Conservation (phyloP, 2,888 invertebrate species). For the Rosalia funebris region DNA sequence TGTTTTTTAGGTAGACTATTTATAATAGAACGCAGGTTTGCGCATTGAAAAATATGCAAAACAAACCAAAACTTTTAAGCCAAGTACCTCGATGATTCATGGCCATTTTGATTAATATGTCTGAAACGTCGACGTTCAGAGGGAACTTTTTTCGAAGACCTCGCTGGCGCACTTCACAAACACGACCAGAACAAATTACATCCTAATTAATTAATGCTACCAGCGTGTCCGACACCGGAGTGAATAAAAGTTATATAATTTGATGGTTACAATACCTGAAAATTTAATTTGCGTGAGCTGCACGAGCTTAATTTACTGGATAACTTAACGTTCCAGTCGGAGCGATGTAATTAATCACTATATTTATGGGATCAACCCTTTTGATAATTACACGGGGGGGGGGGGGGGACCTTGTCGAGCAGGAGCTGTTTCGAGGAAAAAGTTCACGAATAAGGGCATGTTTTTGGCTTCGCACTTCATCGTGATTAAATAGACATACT, state of each 20-base stretch:
- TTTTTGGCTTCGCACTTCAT: background rate
- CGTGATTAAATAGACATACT: no score
- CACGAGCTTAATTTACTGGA: slow-evolving; percentile 33
- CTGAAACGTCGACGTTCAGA: background rate
- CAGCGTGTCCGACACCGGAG: background rate
- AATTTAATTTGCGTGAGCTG: slow-evolving; percentile 33
- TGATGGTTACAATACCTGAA: slow-evolving; percentile 22
- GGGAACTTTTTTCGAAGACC: background rate
- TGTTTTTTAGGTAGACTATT: no score
- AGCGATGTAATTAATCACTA: slow-evolving; percentile 33
- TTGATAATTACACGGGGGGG: slow-evolving; percentile 12
- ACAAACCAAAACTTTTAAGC: no score
- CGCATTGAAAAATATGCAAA: no score
- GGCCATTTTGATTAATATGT: background rate
- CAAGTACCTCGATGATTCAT: no score
- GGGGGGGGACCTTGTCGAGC: background rate
- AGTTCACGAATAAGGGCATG: slow-evolving; percentile 2
- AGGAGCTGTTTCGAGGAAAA: background rate
- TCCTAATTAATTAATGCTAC: slow-evolving; percentile 1
- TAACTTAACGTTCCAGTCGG: slow-evolving; percentile 31
- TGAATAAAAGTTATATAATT: slow-evolving; percentile 17
- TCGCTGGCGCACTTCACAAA: background rate
- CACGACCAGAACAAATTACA: background rate
- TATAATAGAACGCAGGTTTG: no score
- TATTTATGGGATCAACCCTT: slow-evolving; percentile 19